Evolutionary conservation across 2,113 vertebrate species (phyloP), one percentile per base, ranked within the genome.

Genomic region (Meles meles): DNA sequence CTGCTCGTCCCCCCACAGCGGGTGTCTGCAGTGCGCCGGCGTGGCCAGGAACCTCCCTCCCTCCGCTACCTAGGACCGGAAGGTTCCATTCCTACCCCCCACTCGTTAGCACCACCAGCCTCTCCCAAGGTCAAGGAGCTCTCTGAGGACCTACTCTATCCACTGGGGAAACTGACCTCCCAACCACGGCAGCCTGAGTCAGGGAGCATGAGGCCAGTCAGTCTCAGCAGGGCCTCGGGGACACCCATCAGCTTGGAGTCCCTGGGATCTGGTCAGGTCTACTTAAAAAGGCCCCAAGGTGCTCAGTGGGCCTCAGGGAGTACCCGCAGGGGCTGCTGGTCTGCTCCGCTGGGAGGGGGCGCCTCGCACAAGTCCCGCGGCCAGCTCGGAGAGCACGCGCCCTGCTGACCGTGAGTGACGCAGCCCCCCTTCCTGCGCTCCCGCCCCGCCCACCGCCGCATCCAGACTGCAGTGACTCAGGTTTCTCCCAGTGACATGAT

Each of bases 381-480:
- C 44, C 42, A 57, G 71, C 23, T 86, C 37, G 39, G 44, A 23
- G 20, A 94, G 88, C 21, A 57, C 15, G 44, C 14, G 0, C 63
- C 47, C n/a, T 27, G 25, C 37, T 34, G 39, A 25, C 17, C 6
- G 10, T 29, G 15, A 13, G 61, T 1, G 10, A 1, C 27, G 3
- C 7, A 44, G 77, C 37, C 17, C 5, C 31, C 29, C 29, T 2
- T 14, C 63, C 29, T 0, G 15, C 0, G 0, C n/a, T 14, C n/a
- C 3, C 0, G 5, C 42, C 13, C 52, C 3, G 29, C 76, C 31
- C 31, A 6, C 23, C 0, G 4, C 31, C 23, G 0, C 31, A 1
- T 1, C 6, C 31, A 3, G 23, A 23, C 7, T 5, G 61, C 18
- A 8, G 0, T 0, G 69, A 34, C 57, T 2, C 2, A 0, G 2